A percentile compares a stretch with the other conserved stretches of the same genome.
phyloP scores from a whole-genome alignment of 2,888 invertebrate species.

The Drosophila subsilvestris region DNA sequence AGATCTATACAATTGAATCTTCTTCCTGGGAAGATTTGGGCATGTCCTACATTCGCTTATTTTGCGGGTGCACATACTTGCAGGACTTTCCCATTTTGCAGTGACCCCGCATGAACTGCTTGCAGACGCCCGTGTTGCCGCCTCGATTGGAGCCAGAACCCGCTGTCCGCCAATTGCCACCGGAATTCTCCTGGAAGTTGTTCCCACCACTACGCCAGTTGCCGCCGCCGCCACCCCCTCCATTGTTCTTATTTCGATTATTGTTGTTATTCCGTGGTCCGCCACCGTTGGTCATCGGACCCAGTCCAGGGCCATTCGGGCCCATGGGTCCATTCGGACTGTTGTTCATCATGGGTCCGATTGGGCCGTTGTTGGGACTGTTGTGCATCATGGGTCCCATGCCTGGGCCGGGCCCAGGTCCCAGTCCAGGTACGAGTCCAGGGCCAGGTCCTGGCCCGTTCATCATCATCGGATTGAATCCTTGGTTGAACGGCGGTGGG shows the following conservation, averaged over 20 bases:
- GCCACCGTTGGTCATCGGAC: constrained; percentile 70
- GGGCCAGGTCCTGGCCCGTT: constrained; percentile 56
- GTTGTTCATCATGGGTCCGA: constrained; percentile 57
- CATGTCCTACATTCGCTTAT: constrained; percentile 81
- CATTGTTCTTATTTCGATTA: constrained; percentile 65
- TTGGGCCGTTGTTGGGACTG: constrained; percentile 59
- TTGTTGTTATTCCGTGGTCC: constrained; percentile 65
- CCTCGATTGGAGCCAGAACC: constrained; percentile 84
- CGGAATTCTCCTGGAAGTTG: constrained; percentile 77
- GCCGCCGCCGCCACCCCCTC: constrained; percentile 65
- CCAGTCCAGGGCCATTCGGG: constrained; percentile 53
- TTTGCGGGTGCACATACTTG: constrained; percentile 90
- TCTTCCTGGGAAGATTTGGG: constrained; percentile 74
- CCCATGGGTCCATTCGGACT: constrained; percentile 57
- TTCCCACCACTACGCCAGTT: constrained; percentile 83
- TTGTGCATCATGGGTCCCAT: constrained; percentile 50
- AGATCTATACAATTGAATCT: constrained; percentile 72
- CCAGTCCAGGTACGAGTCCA: too few species aligned
- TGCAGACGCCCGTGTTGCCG: constrained; percentile 86
- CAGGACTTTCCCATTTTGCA: constrained; percentile 93
- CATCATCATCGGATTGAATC: constrained; percentile 75
- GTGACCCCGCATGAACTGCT: constrained; percentile 92
- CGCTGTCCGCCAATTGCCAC: constrained; percentile 85
- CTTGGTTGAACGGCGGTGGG: constrained; percentile 55
- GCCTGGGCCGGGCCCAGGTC: constrained; percentile 23